Percentiles rank a stretch among this genome's conserved stretches.
phyloP scores from a whole-genome alignment of 2,113 vertebrate species.

The Nerophis ophidion region DNA sequence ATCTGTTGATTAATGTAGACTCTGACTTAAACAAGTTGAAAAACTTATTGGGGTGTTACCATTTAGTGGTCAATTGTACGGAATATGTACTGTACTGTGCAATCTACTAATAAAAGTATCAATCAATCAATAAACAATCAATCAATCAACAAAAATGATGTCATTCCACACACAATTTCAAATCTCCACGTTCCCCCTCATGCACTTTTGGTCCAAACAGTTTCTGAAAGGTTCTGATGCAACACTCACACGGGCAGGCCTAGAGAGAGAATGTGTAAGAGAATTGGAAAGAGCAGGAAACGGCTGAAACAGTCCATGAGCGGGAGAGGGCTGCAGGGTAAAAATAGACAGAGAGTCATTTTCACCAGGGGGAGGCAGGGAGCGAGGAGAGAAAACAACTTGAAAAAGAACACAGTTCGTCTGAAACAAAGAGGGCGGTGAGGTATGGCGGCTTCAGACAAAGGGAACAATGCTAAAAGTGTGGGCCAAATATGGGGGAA shows the following conservation, averaged over 20 bases:
- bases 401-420: constrained; percentile 64
- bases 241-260: constrained; percentile 16
- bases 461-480: constrained; percentile 9
- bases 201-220: constrained; percentile 24
- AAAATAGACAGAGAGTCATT: constrained; percentile 75
- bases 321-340: constrained; percentile 61
- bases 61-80: no score
- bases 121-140: no score
- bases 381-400: constrained; percentile 54
- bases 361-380: constrained; percentile 58
- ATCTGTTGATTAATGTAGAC: no score
- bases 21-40: no score
- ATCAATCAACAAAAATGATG: constrained; percentile 29
- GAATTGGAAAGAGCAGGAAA: constrained; percentile 52
- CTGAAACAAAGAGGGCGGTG: constrained; percentile 49
- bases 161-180: constrained; percentile 43
- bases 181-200: constrained; percentile 28
- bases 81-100: no score
- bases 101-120: no score
- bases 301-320: constrained; percentile 66
- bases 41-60: no score
- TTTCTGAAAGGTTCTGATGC: constrained; percentile 34
- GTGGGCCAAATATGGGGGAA: constrained; percentile 10
- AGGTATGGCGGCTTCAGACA: constrained; percentile 27
- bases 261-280: constrained; percentile 25